Conservation (phyloP, 2,113 vertebrate genomes). For the Melanotaenia duboulayi region DNA sequence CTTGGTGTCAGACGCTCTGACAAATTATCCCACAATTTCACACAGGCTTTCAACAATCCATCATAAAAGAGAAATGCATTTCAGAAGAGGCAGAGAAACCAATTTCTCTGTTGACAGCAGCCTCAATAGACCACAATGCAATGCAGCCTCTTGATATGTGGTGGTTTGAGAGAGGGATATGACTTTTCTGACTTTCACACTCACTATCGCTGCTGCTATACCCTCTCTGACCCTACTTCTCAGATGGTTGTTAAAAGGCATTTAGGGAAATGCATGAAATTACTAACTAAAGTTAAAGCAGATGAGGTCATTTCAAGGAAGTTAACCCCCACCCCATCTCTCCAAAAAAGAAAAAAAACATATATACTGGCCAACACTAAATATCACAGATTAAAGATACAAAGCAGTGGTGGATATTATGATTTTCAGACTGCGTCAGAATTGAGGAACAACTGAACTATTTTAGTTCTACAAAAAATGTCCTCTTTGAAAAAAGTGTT, state of each 20-base stretch:
- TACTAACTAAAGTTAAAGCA: slow-evolving; percentile 34
- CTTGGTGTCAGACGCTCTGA: slow-evolving; percentile 53
- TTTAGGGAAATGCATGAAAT: slow-evolving; percentile 47
- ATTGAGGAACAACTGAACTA: slow-evolving; percentile 38
- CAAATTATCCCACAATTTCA: slow-evolving; percentile 57
- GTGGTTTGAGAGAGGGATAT: slow-evolving; percentile 38
- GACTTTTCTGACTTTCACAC: slow-evolving; percentile 36
- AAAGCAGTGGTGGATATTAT: slow-evolving; percentile 44
- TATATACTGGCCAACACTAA: slow-evolving; percentile 44
- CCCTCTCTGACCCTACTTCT: slow-evolving; percentile 13
- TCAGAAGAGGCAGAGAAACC: slow-evolving; percentile 59
- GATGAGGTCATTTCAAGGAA: slow-evolving; percentile 31
- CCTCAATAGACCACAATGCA: slow-evolving; percentile 62
- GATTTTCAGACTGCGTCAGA: slow-evolving; percentile 48
- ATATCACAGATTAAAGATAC: slow-evolving; percentile 47
- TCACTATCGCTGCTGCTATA: background rate
- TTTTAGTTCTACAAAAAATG: slow-evolving; percentile 24
- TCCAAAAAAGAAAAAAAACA: slow-evolving; percentile 22
- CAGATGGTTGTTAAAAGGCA: slow-evolving; percentile 36
- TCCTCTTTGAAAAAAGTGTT: slow-evolving; percentile 18
- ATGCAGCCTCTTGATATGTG: slow-evolving; percentile 29
- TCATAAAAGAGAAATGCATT: slow-evolving; percentile 67
- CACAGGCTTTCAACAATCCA: slow-evolving; percentile 53
- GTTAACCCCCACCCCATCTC: slow-evolving; percentile 5
- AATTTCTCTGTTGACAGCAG: slow-evolving; percentile 60